A percentile compares a stretch with the other conserved stretches of the same genome.
Evolutionary conservation across 2,797 vertebrate genomes (phyloP).

Genomic region (Gastrophryne carolinensis): DNA sequence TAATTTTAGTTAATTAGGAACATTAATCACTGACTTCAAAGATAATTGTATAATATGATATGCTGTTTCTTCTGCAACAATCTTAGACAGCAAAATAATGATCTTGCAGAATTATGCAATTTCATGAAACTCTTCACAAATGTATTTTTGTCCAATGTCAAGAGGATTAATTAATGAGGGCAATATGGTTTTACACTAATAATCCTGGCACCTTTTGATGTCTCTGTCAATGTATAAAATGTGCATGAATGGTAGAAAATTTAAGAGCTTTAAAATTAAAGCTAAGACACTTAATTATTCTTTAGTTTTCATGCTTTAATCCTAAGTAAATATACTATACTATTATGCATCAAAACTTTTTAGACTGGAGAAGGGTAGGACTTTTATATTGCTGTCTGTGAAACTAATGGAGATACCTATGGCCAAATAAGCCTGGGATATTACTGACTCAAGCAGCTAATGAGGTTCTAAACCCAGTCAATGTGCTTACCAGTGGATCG

Average conservation of each 20-base stretch:
- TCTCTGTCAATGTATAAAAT: conserved; percentile 7
- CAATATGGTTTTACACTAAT: conserved; percentile 18
- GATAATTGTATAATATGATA: conserved; percentile 40
- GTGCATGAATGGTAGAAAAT: not conserved
- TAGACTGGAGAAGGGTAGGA: no score
- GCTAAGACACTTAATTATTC: not conserved
- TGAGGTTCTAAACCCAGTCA: no score
- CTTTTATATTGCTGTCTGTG: no score
- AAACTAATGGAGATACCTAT: no score
- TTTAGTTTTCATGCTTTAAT: not conserved
- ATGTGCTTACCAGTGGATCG: no score
- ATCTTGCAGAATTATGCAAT: conserved; percentile 31
- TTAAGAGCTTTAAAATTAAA: not conserved
- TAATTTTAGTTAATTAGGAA: conserved; percentile 46
- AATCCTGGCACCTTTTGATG: conserved; percentile 37
- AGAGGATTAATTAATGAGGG: conserved; percentile 39
- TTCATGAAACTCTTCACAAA: conserved; percentile 10
- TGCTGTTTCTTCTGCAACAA: conserved; percentile 36
- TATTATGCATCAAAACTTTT: no score
- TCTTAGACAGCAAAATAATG: conserved; percentile 28
- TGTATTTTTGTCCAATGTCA: conserved; percentile 22
- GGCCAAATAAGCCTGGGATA: no score
- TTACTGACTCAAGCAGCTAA: no score
- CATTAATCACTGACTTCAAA: conserved; percentile 49
- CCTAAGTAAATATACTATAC: no score